Percentiles rank a stretch among this genome's conserved stretches.
phyloP scores from a whole-genome alignment of 2,797 vertebrate species.

The Hippopotamyrus pictus region DNA sequence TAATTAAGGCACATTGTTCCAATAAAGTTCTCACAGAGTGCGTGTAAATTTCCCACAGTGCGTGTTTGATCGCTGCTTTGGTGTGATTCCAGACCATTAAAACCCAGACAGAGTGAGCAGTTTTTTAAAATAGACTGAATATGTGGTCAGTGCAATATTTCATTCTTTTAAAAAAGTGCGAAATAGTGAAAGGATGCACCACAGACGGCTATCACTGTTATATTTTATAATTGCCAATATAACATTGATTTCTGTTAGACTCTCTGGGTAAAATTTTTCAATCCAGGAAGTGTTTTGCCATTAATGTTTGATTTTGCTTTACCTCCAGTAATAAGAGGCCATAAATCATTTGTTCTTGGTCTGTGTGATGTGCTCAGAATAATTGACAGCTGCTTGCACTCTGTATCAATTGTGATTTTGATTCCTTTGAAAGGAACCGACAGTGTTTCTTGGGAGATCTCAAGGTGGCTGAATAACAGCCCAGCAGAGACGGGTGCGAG shows the following conservation, averaged over 20 bases:
- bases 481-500: neutral
- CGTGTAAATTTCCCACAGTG: neutral
- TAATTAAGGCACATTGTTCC: neutral
- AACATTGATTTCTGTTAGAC: neutral
- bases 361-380: neutral
- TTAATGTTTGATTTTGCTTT: neutral
- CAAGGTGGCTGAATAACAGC: neutral
- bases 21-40: neutral
- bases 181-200: neutral
- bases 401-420: slow-evolving; percentile 10
- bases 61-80: neutral
- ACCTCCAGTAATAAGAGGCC: neutral
- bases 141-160: neutral
- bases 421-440: neutral
- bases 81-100: neutral
- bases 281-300: neutral
- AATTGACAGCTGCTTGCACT: neutral
- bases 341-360: slow-evolving; percentile 4
- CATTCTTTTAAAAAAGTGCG: neutral
- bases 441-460: neutral
- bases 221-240: neutral
- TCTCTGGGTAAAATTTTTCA: neutral
- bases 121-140: neutral
- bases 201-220: neutral
- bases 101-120: neutral